phyloP scores from a whole-genome alignment of 2,888 invertebrate genomes.

The Plusia festucae region DNA sequence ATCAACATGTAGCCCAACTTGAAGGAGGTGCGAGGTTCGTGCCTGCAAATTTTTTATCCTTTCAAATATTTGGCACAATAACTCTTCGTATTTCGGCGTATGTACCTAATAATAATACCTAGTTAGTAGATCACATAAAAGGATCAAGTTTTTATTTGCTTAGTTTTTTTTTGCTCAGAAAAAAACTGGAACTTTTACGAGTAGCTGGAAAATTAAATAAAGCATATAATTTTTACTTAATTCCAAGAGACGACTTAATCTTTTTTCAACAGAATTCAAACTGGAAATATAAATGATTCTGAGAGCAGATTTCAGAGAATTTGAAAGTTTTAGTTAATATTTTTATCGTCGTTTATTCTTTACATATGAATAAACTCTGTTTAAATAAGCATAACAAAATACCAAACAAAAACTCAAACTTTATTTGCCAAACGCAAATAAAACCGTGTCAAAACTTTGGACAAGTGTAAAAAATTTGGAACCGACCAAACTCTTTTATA shows the following conservation, averaged over 20 bases:
- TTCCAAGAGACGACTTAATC: neutral
- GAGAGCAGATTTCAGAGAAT: neutral
- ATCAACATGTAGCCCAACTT: constrained; percentile 67
- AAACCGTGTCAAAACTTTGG: constrained; percentile 45
- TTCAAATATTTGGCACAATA: constrained; percentile 22
- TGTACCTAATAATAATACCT: no score
- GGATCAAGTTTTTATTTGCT: neutral
- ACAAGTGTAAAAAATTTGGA: constrained; percentile 37
- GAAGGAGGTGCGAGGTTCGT: constrained; percentile 50
- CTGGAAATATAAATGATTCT: neutral
- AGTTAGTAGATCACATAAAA: neutral
- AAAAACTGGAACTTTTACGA: neutral
- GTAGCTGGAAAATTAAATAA: neutral
- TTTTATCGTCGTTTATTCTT: no score
- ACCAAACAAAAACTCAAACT: constrained; percentile 30
- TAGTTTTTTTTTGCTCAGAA: neutral
- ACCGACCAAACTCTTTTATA: constrained; percentile 38
- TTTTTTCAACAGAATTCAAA: neutral
- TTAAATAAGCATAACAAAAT: no score
- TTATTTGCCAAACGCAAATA: constrained; percentile 52
- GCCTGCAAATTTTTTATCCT: constrained; percentile 63
- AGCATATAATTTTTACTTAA: neutral
- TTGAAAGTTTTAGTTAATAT: no score
- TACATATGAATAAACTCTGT: no score
- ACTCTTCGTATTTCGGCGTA: constrained; percentile 12